These are phyloP conservation scores for Terebella lapidaria DNA, from an alignment of 2,888 invertebrate species.

Conservation along the genomic window DNA sequence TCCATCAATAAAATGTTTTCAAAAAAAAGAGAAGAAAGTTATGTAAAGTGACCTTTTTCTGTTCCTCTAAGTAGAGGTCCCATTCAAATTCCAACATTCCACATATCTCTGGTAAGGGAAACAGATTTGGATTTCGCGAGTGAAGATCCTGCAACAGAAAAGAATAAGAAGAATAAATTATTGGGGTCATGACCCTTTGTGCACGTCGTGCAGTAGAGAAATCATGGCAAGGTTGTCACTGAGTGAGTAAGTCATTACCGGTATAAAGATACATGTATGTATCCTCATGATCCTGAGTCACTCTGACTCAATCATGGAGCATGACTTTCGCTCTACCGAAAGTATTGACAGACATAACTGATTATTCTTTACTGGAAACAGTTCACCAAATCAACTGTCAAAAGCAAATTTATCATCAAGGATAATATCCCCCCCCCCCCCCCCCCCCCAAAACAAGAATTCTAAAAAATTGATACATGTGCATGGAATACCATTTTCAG, in stretches of 20 bases:
- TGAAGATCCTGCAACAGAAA: conserved; percentile 39
- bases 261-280: neutral
- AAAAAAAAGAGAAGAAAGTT: neutral
- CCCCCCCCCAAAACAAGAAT: too few species aligned
- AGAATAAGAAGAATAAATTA: neutral
- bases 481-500: too few species aligned
- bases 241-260: neutral
- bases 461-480: too few species aligned
- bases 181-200: too few species aligned
- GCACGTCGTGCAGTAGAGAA: neutral
- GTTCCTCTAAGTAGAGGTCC: conserved; percentile 45
- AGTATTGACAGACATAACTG: too few species aligned
- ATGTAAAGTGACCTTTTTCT: conserved; percentile 39
- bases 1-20: neutral
- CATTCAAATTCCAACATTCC: conserved; percentile 52
- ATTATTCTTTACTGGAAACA: too few species aligned
- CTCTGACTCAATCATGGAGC: too few species aligned
- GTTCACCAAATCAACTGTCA: too few species aligned
- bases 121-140: conserved; percentile 31
- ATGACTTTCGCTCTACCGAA: too few species aligned
- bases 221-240: neutral
- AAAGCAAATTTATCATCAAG: too few species aligned
- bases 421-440: too few species aligned
- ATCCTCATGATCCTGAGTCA: too few species aligned
- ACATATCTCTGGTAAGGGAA: conserved; percentile 32